Evolutionary conservation across 2,888 invertebrate species (phyloP).

Genomic region (Enchytraeus crypticus): DNA sequence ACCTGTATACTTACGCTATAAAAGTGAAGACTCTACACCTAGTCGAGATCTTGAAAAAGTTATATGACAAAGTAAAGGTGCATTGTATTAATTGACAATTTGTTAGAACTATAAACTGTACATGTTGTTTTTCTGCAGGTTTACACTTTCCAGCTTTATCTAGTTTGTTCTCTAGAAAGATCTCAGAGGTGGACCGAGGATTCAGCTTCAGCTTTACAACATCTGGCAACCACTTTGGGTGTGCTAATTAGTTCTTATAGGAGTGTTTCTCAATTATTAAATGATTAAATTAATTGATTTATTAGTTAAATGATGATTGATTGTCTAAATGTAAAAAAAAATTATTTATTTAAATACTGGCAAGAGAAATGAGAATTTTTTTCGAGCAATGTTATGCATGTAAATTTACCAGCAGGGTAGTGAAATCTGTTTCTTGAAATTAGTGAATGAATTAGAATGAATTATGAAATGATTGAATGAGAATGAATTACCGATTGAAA

Average conservation of each 20-base stretch:
- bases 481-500: too few species aligned
- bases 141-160: conserved; percentile 65
- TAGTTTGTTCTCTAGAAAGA: conserved; percentile 60
- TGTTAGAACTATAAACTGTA: too few species aligned
- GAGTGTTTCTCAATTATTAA: too few species aligned
- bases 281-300: neutral
- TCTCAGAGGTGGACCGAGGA: conserved; percentile 59
- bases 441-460: too few species aligned
- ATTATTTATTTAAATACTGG: neutral
- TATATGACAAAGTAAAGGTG: too few species aligned
- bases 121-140: conserved; percentile 41
- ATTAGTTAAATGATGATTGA: neutral
- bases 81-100: too few species aligned
- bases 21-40: too few species aligned
- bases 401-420: neutral
- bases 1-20: too few species aligned
- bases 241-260: too few species aligned
- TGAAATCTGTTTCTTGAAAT: too few species aligned
- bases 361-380: neutral
- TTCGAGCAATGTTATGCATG: neutral
- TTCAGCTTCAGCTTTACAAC: conserved; percentile 60
- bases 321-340: neutral
- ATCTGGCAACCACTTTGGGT: conserved; percentile 55
- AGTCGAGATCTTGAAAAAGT: too few species aligned
- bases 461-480: too few species aligned